phyloP scores from a whole-genome alignment of 1,140 invertebrate genomes.

The Drosophila fuyamai region DNA sequence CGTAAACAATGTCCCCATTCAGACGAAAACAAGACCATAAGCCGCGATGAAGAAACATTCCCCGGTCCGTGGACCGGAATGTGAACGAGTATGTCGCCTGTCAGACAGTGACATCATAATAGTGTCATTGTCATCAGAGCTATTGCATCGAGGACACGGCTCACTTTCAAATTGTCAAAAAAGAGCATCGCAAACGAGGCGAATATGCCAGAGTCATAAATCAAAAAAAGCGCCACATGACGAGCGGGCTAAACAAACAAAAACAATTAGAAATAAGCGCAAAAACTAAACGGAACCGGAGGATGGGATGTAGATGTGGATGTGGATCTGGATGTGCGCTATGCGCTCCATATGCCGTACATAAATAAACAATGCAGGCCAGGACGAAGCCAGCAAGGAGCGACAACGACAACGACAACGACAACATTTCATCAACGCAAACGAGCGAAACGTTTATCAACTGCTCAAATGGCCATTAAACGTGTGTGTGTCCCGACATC shows the following conservation, averaged over 20 bases:
- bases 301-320: too few relatives aligned
- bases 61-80: background rate
- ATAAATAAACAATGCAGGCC: conserved; percentile 79
- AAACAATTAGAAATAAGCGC: conserved; percentile 80
- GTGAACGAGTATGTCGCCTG: conserved; percentile 70
- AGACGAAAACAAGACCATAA: conserved; percentile 18
- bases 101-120: conserved; percentile 78
- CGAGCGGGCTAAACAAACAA: conserved; percentile 68
- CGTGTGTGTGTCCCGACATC: conserved; percentile 67
- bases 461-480: conserved; percentile 85
- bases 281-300: conserved; percentile 67
- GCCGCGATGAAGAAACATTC: background rate
- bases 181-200: conserved; percentile 25
- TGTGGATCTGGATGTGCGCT: background rate
- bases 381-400: conserved; percentile 12
- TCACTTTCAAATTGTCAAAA: conserved; percentile 21
- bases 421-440: conserved; percentile 84
- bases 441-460: conserved; percentile 84
- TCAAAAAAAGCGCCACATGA: conserved; percentile 57
- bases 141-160: conserved; percentile 32
- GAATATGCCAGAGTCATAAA: conserved; percentile 51
- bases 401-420: conserved; percentile 34
- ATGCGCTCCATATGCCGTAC: conserved; percentile 46
- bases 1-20: conserved; percentile 26
- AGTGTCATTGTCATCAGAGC: conserved; percentile 73